A percentile compares a stretch with the other conserved stretches of the same genome.
Evolutionary conservation across 2,888 invertebrate genomes (phyloP).

Genomic region (Standfussiana lucernea): DNA sequence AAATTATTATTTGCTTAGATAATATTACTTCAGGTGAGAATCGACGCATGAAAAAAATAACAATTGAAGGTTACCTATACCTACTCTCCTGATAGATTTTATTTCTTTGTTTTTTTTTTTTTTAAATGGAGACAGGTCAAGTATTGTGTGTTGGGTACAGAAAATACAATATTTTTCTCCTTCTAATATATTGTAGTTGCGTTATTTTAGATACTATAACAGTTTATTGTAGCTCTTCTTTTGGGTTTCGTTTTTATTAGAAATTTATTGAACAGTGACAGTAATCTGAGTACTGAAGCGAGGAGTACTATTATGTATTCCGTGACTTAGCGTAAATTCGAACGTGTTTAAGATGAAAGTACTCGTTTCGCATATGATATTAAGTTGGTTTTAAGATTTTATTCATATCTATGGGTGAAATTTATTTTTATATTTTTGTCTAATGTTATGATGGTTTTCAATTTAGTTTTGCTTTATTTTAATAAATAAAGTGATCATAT

Average conservation of each 20-base stretch:
- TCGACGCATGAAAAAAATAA: conserved; percentile 27
- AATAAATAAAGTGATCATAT: not conserved
- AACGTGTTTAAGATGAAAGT: not conserved
- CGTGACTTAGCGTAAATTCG: too few relatives aligned
- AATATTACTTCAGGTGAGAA: conserved; percentile 29
- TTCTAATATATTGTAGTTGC: too few relatives aligned
- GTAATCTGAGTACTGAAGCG: not conserved
- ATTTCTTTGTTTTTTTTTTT: conserved; percentile 14
- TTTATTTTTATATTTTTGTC: not conserved
- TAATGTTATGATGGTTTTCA: not conserved
- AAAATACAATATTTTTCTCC: too few relatives aligned
- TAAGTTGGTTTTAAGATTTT: not conserved
- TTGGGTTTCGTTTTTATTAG: too few relatives aligned
- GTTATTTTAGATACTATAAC: too few relatives aligned
- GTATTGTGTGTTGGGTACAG: too few relatives aligned
- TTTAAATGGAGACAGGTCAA: conserved; percentile 3
- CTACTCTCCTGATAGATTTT: not conserved
- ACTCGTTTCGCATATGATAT: not conserved
- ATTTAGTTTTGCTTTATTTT: not conserved
- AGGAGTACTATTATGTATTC: too few relatives aligned
- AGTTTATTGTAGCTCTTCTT: too few relatives aligned
- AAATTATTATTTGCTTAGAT: conserved; percentile 26
- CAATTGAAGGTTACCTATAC: conserved; percentile 14
- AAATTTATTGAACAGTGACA: not conserved
- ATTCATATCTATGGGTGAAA: not conserved